Base-by-base conservation (phyloP, 2,888 invertebrate species). In the Antheraea assamensis region DNA sequence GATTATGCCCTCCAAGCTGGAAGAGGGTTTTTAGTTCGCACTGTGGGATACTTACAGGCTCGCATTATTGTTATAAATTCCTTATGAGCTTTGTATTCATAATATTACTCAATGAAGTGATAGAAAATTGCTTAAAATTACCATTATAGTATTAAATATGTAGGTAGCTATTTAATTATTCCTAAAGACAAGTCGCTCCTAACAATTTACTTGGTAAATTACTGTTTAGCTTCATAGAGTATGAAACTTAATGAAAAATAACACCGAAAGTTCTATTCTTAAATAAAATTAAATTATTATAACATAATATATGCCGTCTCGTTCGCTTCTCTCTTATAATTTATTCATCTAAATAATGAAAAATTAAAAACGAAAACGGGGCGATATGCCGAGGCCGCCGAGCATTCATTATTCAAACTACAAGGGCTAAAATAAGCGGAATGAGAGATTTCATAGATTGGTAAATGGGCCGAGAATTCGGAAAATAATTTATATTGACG, bases 361-460 rank as follows among this genome's bases (percentile, higher is more conserved):
- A 87, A 89, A 91, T 90, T 90, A 90, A 91, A 90, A 90, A 90
- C 83, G 85, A 88, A 89, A 89, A 88, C 83, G 84, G 86, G 83
- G 82, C 86, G 86, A 87, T 87, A 87, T 85, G 83, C 82, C 84
- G 84, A 75, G 85, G 83, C 82, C 83, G 81, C 79, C 82, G 79
- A 78, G 80, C 84, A 87, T 92, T 86, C 84, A 91, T 91, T 90
- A 91, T 91, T 91, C 89, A 90, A 78, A 79, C 80, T 80, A 80
- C 87, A 86, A 83, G 82, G 80, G 80, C 79, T 81, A 82, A 83
- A 85, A 83, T 82, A 85, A 80, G 84, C 83, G 82, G 80, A 83
- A 82, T 80, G 82, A 78, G 81, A 80, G 81, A 81, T 83, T 85
- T 87, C 86, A 87, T 87, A 86, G 85, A 85, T 87, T 81, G 78